Evolutionary conservation across 37 sponge, comb jelly and placozoan genomes (phyloP), one percentile per base, ranked within the genome.

Genomic region (Hormiphora californensis): DNA sequence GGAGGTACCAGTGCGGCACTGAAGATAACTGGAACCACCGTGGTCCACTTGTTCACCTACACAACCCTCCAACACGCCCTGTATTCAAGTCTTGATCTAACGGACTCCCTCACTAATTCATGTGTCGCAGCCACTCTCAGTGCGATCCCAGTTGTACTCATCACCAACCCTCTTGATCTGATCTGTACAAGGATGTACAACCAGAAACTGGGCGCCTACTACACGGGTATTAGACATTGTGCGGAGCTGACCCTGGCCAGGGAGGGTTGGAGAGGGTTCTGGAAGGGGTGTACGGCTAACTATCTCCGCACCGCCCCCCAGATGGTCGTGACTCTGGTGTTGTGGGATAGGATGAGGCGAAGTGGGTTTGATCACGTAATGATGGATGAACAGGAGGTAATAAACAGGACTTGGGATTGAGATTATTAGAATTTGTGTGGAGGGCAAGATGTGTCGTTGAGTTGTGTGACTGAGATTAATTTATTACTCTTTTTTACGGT

Each of bases 101-200:
- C 32, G 31, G 37, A 32, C 35, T 36, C 67, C 35, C 4, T 65
- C 9, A 15, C 9, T 7, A 65, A 65, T 19, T 65, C 67, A 7
- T 65, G 67, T 34, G 5, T 65, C 37, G 35, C 38, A 36, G 67
- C 38, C 35, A 17, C 35, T 27, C 12, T 65, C 3, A 34, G 37
- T 33, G 3, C 37, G 15, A 65, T 65, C 7, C 67, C 67, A 36
- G 67, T 65, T 1, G 67, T 65, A 8, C 67, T 65, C 9, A 65
- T 65, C 15, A 36, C 67, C 33, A 65, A 65, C 28, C 67, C 67
- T 19, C 35, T 65, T 7, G 67, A 65, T 17, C 38, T 65, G 5
- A 65, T 65, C 67, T 65, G 67, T 31, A 65, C 67, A 15, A 3
- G 67, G 37, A 65, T 65, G 67, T 65, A 65, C 17, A 65, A 65